Percentiles rank a stretch among this genome's conserved stretches.
These are phyloP conservation scores for Pongo pygmaeus DNA, from an alignment of 2,113 vertebrate species.

Conservation along the genomic window DNA sequence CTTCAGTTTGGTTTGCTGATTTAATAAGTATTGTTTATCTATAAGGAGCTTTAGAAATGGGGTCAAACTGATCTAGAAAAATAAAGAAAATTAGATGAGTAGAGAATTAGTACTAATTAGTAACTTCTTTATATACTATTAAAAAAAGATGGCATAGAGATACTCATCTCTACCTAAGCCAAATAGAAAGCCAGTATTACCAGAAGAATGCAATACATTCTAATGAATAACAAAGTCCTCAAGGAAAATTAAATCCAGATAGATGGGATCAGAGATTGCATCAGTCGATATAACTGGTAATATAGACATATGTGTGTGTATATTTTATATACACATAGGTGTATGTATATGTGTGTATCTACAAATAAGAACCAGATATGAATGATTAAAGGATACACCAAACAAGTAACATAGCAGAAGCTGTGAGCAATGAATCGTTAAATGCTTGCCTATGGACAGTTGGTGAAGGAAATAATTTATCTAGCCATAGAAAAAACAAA, in stretches of 20 bases:
- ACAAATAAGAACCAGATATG: background rate
- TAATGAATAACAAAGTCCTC: background rate
- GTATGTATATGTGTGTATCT: background rate
- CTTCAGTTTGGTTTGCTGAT: background rate
- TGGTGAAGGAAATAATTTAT: background rate
- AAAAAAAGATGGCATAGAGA: background rate
- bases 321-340: background rate
- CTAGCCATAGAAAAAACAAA: background rate
- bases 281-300: background rate
- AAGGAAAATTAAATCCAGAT: background rate
- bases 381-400: background rate
- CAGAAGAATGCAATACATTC: background rate
- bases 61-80: background rate
- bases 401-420: constrained; percentile 11
- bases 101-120: background rate
- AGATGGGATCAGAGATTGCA: background rate
- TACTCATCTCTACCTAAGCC: background rate
- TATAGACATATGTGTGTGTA: background rate
- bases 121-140: background rate
- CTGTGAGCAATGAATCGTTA: background rate
- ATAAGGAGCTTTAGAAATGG: background rate
- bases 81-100: background rate
- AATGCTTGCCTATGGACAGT: background rate
- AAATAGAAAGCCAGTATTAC: background rate
- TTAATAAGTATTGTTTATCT: background rate